Evolutionary conservation across 2,797 vertebrate species (phyloP).

Genomic region (Peromyscus melanophrys): DNA sequence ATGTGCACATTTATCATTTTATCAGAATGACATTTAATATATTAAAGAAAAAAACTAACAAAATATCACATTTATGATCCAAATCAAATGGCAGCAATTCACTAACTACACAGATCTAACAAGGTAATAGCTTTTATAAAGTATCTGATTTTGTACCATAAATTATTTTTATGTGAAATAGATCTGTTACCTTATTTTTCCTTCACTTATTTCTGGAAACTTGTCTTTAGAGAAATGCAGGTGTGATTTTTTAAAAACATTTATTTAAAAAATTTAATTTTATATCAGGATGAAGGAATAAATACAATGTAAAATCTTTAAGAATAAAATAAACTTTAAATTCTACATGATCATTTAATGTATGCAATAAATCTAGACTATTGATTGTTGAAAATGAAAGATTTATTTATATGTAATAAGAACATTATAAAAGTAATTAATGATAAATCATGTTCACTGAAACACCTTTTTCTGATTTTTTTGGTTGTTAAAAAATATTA

Average conservation of each 20-base stretch:
- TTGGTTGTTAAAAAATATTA: slow-evolving; percentile 60
- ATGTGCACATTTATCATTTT: slow-evolving; percentile 79
- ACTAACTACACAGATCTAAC: slow-evolving; percentile 70
- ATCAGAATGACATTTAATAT: slow-evolving; percentile 81
- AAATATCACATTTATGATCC: slow-evolving; percentile 75
- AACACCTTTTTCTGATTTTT: slow-evolving; percentile 27
- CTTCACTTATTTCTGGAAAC: slow-evolving; percentile 68
- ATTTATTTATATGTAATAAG: background rate
- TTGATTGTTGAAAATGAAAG: slow-evolving; percentile 2
- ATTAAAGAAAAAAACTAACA: slow-evolving; percentile 69
- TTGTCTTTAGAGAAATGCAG: slow-evolving; percentile 70
- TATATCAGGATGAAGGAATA: background rate
- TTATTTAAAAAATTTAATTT: slow-evolving; percentile 49
- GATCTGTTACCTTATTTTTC: background rate
- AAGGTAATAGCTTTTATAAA: slow-evolving; percentile 72
- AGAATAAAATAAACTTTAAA: slow-evolving; percentile 58
- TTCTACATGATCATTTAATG: slow-evolving; percentile 39
- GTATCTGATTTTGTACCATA: slow-evolving; percentile 61
- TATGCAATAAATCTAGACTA: background rate
- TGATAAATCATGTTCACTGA: slow-evolving; percentile 38
- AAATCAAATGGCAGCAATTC: slow-evolving; percentile 73
- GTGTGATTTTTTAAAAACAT: slow-evolving; percentile 21
- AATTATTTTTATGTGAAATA: slow-evolving; percentile 75
- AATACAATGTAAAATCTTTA: slow-evolving; percentile 48
- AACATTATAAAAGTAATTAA: slow-evolving; percentile 31